Evolutionary conservation across 2,113 vertebrate species (phyloP).

Genomic region (Chamaea fasciata): DNA sequence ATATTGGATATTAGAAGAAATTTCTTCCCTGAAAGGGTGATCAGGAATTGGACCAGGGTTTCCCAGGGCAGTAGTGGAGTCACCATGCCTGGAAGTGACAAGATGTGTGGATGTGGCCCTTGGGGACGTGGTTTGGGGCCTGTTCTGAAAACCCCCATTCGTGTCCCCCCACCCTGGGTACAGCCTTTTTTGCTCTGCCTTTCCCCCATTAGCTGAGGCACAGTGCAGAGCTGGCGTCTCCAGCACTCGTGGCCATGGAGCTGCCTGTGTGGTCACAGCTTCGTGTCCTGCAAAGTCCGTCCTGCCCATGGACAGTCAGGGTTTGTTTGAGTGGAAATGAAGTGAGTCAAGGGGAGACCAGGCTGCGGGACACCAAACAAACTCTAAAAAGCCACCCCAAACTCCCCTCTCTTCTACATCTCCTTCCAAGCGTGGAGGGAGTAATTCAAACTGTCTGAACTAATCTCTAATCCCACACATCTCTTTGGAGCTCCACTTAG

Average conservation of each 20-base stretch:
- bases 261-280: neutral
- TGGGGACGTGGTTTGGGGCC: neutral
- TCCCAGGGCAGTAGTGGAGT: neutral
- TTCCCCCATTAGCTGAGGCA: accelerated
- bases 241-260: accelerated
- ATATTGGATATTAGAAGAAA: neutral
- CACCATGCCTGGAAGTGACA: neutral
- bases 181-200: neutral
- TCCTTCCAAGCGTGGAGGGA: neutral
- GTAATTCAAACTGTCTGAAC: neutral
- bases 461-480: neutral
- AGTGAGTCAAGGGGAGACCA: neutral
- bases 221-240: neutral
- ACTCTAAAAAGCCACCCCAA: neutral
- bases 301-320: neutral
- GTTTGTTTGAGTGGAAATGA: neutral
- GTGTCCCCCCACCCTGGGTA: neutral
- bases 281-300: neutral
- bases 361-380: neutral
- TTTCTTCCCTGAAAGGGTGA: neutral
- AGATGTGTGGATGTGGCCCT: neutral
- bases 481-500: neutral
- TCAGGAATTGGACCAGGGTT: neutral
- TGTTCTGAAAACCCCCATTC: neutral
- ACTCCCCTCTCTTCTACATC: neutral